phyloP scores from a whole-genome alignment of 2,113 vertebrate species.

The Lophius piscatorius region DNA sequence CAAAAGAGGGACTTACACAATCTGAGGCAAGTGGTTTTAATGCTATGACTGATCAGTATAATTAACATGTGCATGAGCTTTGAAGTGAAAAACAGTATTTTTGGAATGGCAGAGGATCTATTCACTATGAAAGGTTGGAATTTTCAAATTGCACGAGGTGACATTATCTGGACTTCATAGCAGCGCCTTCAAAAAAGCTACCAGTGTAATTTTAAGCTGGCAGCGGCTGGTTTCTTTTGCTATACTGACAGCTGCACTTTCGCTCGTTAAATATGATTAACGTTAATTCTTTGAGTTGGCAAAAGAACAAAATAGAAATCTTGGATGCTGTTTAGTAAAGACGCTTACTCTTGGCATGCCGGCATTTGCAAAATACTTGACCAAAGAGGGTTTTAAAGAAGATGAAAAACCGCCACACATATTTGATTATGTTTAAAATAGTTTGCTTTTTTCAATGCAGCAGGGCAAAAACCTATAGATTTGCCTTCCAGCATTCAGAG shows the following conservation, averaged over 20 bases:
- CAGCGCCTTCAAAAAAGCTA: conserved; percentile 1
- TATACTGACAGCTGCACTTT: not conserved
- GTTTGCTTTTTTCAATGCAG: not conserved
- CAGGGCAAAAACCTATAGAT: not conserved
- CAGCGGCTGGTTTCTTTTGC: not conserved
- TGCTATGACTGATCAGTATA: no score
- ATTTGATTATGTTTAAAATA: no score
- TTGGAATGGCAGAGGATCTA: no score
- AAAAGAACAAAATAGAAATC: not conserved
- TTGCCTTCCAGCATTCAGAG: not conserved
- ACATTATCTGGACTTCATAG: not conserved
- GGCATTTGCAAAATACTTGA: no score
- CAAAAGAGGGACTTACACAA: no score
- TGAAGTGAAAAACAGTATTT: no score
- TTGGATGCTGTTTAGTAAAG: not conserved
- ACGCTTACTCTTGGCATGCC: no score
- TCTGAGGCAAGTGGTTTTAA: no score
- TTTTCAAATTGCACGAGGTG: no score
- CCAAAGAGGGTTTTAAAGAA: no score
- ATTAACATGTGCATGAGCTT: no score
- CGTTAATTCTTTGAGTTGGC: conserved; percentile 9
- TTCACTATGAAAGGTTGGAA: not conserved
- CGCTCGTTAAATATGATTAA: conserved; percentile 23
- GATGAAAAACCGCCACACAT: no score
- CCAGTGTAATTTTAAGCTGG: conserved; percentile 4